Percentiles rank a stretch among this genome's conserved stretches.
phyloP scores from a whole-genome alignment of 1,140 invertebrate species.

The Aphaenogaster rudis region DNA sequence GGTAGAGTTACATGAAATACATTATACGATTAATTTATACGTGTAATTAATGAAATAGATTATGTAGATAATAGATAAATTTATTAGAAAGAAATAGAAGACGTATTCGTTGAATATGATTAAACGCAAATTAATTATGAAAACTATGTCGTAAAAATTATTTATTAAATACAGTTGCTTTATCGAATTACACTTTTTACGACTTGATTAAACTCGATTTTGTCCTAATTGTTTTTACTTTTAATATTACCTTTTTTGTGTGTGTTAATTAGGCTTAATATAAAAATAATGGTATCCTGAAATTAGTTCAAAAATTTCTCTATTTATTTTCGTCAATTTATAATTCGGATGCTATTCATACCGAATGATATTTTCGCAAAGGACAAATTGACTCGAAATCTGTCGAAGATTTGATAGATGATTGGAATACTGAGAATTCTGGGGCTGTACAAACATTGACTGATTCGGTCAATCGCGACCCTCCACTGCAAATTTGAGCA shows the following conservation, averaged over 20 bases:
- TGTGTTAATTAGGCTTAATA: background rate
- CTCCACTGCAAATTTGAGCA: conserved; percentile 18
- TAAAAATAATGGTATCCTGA: background rate
- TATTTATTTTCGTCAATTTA: background rate
- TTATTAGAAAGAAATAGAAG: background rate
- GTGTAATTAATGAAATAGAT: background rate
- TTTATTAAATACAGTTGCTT: background rate
- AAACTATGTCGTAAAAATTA: background rate
- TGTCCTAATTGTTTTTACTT: background rate
- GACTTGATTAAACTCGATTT: background rate
- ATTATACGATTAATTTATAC: background rate
- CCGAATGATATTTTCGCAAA: background rate
- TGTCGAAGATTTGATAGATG: conserved; percentile 22
- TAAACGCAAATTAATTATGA: background rate
- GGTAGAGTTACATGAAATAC: background rate
- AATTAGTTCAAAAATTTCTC: background rate
- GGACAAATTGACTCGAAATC: background rate
- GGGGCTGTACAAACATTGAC: conserved; percentile 10
- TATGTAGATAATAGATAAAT: background rate
- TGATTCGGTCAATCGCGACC: conserved; percentile 6
- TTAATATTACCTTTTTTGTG: background rate
- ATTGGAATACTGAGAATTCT: conserved; percentile 24
- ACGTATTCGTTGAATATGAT: background rate
- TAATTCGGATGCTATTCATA: background rate
- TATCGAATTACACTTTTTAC: background rate